Evolutionary conservation across 2,797 vertebrate genomes (phyloP).

Genomic region (Macropus fuliginosus): DNA sequence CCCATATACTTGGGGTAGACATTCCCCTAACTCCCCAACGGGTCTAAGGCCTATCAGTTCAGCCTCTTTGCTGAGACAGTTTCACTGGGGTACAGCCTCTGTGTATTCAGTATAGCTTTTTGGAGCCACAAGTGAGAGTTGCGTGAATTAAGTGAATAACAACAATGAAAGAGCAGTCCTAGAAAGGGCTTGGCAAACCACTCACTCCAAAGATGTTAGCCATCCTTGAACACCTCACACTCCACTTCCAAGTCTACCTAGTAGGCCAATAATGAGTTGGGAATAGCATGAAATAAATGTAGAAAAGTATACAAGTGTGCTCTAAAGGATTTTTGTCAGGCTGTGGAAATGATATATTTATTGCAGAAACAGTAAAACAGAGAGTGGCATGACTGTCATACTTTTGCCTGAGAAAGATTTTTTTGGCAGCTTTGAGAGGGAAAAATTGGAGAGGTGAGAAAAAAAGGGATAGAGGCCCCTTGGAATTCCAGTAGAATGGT

Average conservation of each 20-base stretch:
- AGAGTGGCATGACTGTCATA: background rate
- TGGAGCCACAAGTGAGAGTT: background rate
- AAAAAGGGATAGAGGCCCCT: background rate
- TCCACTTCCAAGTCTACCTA: background rate
- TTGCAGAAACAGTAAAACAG: background rate
- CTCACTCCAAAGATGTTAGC: background rate
- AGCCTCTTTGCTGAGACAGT: background rate
- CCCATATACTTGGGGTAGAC: background rate
- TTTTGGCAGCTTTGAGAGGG: background rate
- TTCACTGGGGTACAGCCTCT: background rate
- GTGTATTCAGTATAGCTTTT: background rate
- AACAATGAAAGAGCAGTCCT: background rate
- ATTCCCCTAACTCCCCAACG: background rate
- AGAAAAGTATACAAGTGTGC: background rate
- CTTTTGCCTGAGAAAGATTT: background rate
- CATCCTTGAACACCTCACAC: background rate
- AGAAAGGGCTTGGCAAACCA: background rate
- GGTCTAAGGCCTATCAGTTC: background rate
- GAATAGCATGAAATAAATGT: background rate
- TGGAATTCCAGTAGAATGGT: background rate
- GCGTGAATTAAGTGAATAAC: background rate
- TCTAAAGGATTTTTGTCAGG: background rate
- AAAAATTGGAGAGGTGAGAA: background rate
- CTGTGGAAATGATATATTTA: background rate
- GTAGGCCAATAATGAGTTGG: background rate